A percentile compares a stretch with the other conserved stretches of the same genome.
Evolutionary conservation across 2,888 invertebrate genomes (phyloP).

Genomic region (Colostygia pectinataria): DNA sequence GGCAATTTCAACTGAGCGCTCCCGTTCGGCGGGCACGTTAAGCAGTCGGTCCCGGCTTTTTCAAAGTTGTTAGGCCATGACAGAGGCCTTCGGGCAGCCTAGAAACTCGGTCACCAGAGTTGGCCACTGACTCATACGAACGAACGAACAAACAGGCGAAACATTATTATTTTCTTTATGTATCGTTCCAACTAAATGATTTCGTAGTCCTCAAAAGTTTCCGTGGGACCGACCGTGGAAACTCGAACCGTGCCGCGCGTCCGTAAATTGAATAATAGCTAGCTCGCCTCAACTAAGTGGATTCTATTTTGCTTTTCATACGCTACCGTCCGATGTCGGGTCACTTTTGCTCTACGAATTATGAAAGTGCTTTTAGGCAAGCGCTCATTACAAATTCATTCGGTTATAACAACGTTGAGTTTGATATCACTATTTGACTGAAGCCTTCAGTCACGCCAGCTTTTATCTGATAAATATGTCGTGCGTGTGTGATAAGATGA

Average conservation of each 20-base stretch:
- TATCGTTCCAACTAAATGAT: conserved; percentile 25
- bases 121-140: too few species aligned
- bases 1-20: too few species aligned
- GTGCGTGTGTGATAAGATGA: conserved; percentile 12
- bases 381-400: conserved; percentile 40
- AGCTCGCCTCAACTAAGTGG: conserved; percentile 67
- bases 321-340: conserved; percentile 47
- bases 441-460: conserved; percentile 3
- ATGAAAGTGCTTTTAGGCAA: conserved; percentile 39
- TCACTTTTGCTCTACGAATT: conserved; percentile 45
- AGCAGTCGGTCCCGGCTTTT: too few species aligned
- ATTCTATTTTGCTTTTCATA: conserved; percentile 70
- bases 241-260: conserved; percentile 41
- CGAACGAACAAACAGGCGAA: conserved; percentile 4
- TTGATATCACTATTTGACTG: background rate
- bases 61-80: too few species aligned
- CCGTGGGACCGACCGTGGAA: conserved; percentile 48
- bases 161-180: conserved; percentile 4
- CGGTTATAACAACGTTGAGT: conserved; percentile 25
- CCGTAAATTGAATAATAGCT: conserved; percentile 74
- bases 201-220: conserved; percentile 36
- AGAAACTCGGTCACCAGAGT: too few species aligned
- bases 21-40: too few species aligned
- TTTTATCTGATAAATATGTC: conserved; percentile 13
- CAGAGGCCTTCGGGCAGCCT: too few species aligned